phyloP scores from a whole-genome alignment of 2,888 invertebrate species.

The Heteromyza rotundicornis region DNA sequence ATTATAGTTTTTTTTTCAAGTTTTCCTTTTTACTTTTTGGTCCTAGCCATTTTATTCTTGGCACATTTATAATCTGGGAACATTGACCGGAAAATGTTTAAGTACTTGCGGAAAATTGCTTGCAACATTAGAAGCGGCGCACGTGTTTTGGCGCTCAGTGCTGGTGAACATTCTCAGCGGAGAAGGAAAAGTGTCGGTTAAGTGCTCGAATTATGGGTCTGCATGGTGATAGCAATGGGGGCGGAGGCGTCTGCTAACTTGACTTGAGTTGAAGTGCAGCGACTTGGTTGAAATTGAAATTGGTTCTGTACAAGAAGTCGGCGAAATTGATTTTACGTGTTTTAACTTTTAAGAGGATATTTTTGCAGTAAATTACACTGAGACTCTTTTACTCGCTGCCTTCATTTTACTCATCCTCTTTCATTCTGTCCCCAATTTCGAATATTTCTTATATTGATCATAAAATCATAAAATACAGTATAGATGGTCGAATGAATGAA shows the following conservation, averaged over 20 bases:
- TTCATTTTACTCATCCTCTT: no score
- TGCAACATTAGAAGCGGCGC: neutral
- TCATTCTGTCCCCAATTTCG: no score
- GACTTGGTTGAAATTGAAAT: neutral
- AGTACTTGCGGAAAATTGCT: neutral
- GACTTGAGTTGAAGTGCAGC: neutral
- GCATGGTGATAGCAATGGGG: no score
- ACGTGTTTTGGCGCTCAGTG: neutral
- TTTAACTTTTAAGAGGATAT: no score
- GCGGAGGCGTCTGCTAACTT: neutral
- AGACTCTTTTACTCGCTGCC: no score
- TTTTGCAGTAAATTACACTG: no score
- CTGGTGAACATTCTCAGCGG: neutral
- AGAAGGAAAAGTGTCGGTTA: neutral
- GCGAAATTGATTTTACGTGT: no score
- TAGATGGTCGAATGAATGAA: no score
- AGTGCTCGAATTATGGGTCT: neutral
- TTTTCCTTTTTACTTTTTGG: no score
- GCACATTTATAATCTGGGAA: neutral
- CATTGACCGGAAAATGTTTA: constrained; percentile 1
- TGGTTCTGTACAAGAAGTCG: neutral
- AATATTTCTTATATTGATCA: no score
- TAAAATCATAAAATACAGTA: no score
- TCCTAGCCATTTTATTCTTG: neutral
- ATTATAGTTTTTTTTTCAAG: no score